Evolutionary conservation across 2,888 invertebrate species (phyloP).

Genomic region (Microctonus hyperodae): DNA sequence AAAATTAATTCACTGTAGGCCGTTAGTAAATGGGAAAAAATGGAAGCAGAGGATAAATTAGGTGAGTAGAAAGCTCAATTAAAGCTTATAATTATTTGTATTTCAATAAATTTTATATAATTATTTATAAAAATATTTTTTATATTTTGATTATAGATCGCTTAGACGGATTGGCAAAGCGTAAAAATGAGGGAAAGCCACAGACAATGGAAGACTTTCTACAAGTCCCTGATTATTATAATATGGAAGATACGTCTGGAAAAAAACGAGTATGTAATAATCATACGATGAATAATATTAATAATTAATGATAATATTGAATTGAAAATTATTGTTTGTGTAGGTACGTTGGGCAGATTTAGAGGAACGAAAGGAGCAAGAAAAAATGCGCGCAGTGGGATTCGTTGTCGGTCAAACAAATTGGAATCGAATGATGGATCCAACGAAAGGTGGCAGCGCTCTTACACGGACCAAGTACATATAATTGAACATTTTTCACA

Average conservation of each 20-base stretch:
- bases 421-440: slow-evolving; percentile 95
- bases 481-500: slow-evolving; percentile 46
- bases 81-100: neutral
- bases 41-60: slow-evolving; percentile 61
- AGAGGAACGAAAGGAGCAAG: slow-evolving; percentile 90
- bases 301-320: slow-evolving; percentile 10
- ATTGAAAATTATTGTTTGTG: slow-evolving; percentile 37
- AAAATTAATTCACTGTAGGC: slow-evolving; percentile 46
- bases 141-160: slow-evolving; percentile 72
- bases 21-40: slow-evolving; percentile 60
- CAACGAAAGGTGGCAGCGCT: slow-evolving; percentile 85
- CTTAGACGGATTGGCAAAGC: slow-evolving; percentile 87
- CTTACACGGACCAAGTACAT: slow-evolving; percentile 95
- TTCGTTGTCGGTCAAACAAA: slow-evolving; percentile 97
- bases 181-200: slow-evolving; percentile 69
- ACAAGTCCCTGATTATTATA: slow-evolving; percentile 80
- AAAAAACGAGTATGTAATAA: slow-evolving; percentile 83
- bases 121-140: slow-evolving; percentile 29
- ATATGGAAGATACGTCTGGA: slow-evolving; percentile 70
- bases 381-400: slow-evolving; percentile 92
- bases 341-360: slow-evolving; percentile 98
- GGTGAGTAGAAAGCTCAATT: slow-evolving; percentile 43
- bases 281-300: slow-evolving; percentile 15
- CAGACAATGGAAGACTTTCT: slow-evolving; percentile 91
- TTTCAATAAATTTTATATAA: neutral